Conservation (phyloP, 2,797 vertebrate species). For the Eulemur albifrons region DNA sequence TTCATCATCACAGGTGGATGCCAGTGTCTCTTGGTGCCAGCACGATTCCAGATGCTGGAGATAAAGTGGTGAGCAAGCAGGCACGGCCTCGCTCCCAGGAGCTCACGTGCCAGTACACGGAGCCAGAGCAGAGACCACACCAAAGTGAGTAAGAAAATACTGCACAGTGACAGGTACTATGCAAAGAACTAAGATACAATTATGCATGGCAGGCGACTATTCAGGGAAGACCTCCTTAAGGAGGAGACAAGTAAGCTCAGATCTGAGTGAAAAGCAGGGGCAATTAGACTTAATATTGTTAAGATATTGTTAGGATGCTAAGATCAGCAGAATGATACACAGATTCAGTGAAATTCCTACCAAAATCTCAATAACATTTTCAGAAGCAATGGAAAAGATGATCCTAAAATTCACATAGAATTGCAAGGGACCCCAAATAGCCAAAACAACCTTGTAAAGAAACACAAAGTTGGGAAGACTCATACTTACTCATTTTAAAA, state of each 20-base stretch:
- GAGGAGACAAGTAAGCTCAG: neutral
- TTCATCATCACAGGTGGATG: no score
- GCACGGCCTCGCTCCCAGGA: accelerated
- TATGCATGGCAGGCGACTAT: neutral
- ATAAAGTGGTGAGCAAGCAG: neutral
- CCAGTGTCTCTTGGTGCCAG: no score
- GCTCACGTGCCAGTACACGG: neutral
- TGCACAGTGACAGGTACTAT: accelerated
- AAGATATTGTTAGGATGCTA: no score
- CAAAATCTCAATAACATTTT: neutral
- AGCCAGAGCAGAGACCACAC: neutral
- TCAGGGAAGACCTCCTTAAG: neutral
- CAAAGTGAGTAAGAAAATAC: accelerated
- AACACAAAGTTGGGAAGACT: neutral
- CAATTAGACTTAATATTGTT: no score
- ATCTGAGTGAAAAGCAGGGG: neutral
- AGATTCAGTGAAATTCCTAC: neutral
- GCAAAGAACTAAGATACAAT: neutral
- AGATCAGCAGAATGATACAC: neutral
- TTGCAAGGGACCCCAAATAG: neutral
- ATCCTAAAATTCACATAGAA: neutral
- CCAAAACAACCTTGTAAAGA: neutral
- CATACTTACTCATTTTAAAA: neutral
- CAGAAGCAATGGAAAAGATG: neutral
- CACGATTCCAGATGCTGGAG: neutral